Evolutionary conservation across 2,113 vertebrate genomes (phyloP), one percentile per base, ranked within the genome.

Genomic region (Athene cunicularia): DNA sequence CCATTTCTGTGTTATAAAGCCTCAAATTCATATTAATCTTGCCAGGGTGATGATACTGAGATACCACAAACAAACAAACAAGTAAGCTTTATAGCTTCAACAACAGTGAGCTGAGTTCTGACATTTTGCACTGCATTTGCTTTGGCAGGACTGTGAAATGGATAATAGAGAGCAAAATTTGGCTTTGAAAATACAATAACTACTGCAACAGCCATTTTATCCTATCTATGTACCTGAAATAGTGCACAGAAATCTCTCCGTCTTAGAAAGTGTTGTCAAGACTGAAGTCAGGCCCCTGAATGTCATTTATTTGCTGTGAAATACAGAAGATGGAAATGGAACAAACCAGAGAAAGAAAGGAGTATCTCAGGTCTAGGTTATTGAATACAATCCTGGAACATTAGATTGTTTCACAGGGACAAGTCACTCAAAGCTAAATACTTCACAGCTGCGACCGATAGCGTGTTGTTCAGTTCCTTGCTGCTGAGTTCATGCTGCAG

Each of bases 391-490:
- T 19, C 8, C 14, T 49, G 19, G 8, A 83, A 43, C 39, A 81
- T 43, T 20, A 41, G 24, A 37, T n/a, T 67, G 32, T 93, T 90
- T 73, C 35, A 59, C 39, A 52, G 13, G 28, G n/a, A 37, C 15
- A 58, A 22, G 28, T 33, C 59, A 53, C 33, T 70, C 17, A 39
- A 58, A 82, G 56, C 19, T 50, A 85, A 85, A 60, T n/a, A 76
- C 72, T 86, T 70, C 71, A 50, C 23, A 41, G 18, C 19, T 35
- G n/a, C n/a, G 39, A 39, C 35, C 6, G 39, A 39, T 8, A 24
- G 0, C 2, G 12, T 32, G 20, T 30, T 35, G 13, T 39, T 70
- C 1, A 0, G 17, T 59, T 92, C 88, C 63, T 63, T 33, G 9
- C 50, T 56, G n/a, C 71, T 9, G 26, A 15, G 56, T 76, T 66